These are phyloP conservation scores for Hypolimnas misippus DNA, from an alignment of 2,888 invertebrate genomes.

Conservation along the genomic window DNA sequence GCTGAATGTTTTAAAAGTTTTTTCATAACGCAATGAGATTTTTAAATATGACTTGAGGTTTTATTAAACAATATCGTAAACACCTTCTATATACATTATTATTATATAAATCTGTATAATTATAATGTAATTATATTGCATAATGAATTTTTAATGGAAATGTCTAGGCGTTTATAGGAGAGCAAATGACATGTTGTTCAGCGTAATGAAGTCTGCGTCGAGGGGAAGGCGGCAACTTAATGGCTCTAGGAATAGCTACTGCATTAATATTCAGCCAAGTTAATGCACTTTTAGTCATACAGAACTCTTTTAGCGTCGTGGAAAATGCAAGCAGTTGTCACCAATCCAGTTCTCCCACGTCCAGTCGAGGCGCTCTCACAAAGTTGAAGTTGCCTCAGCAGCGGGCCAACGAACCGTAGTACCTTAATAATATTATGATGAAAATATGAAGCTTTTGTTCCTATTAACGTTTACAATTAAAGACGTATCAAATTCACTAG, in stretches of 20 bases:
- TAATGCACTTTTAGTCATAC: constrained; percentile 57
- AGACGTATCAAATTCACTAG: background rate
- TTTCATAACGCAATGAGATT: background rate
- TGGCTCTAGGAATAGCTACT: constrained; percentile 61
- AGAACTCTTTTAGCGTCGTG: constrained; percentile 50
- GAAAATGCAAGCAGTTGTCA: constrained; percentile 61
- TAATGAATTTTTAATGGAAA: constrained; percentile 22
- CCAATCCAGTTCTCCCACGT: constrained; percentile 79
- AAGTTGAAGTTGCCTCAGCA: constrained; percentile 52
- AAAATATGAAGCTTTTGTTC: background rate
- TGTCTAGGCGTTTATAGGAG: constrained; percentile 29
- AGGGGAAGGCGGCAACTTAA: constrained; percentile 48
- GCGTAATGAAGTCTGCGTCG: constrained; percentile 40
- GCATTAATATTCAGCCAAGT: constrained; percentile 63
- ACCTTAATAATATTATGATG: background rate
- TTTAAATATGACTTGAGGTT: background rate
- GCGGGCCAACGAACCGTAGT: constrained; percentile 67
- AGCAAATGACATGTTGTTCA: constrained; percentile 36
- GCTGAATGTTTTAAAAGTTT: background rate
- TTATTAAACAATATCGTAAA: background rate
- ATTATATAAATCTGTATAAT: constrained; percentile 5
- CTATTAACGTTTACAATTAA: background rate
- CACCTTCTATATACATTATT: constrained; percentile 1
- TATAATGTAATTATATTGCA: constrained; percentile 7
- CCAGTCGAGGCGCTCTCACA: constrained; percentile 53